A percentile compares a stretch with the other conserved stretches of the same genome.
phyloP scores from a whole-genome alignment of 53 echinoderm and acorn worm genomes.

The Echinarachnius parma region DNA sequence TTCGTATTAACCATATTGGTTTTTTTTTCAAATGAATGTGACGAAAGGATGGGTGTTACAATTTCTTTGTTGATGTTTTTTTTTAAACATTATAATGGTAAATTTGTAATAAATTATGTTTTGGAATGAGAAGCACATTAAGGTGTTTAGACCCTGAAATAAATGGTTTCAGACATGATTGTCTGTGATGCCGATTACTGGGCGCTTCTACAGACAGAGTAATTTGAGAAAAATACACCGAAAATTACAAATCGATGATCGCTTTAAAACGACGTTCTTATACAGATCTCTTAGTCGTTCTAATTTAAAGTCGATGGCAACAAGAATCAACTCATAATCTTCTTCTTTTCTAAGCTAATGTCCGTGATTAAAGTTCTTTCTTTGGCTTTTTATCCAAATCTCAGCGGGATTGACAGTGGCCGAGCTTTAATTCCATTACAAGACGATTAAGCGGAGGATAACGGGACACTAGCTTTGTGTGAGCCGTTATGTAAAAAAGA shows the following conservation, averaged over 20 bases:
- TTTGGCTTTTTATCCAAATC: slow-evolving; percentile 15
- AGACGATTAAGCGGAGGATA: slow-evolving; percentile 25
- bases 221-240: slow-evolving; percentile 2
- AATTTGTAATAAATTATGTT: too few species aligned
- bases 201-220: background rate
- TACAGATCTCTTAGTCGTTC: slow-evolving; percentile 5
- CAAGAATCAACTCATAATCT: slow-evolving; percentile 18
- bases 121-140: too few species aligned
- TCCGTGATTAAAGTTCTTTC: slow-evolving; percentile 13
- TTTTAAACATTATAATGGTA: too few species aligned
- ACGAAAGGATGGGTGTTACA: too few species aligned
- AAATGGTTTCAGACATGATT: background rate
- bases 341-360: background rate
- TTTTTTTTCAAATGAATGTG: too few species aligned
- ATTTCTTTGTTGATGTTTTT: too few species aligned
- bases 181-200: background rate
- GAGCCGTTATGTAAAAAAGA: slow-evolving; percentile 40
- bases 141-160: too few species aligned
- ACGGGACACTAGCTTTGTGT: slow-evolving; percentile 19
- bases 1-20: too few species aligned
- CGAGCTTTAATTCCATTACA: slow-evolving; percentile 30
- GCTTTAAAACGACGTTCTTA: slow-evolving; percentile 4
- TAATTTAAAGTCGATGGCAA: slow-evolving; percentile 12
- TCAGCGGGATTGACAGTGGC: background rate
- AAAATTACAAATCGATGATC: slow-evolving; percentile 1